Evolutionary conservation across 2,113 vertebrate species (phyloP), one percentile per base, ranked within the genome.

Genomic region (Larimichthys crocea): DNA sequence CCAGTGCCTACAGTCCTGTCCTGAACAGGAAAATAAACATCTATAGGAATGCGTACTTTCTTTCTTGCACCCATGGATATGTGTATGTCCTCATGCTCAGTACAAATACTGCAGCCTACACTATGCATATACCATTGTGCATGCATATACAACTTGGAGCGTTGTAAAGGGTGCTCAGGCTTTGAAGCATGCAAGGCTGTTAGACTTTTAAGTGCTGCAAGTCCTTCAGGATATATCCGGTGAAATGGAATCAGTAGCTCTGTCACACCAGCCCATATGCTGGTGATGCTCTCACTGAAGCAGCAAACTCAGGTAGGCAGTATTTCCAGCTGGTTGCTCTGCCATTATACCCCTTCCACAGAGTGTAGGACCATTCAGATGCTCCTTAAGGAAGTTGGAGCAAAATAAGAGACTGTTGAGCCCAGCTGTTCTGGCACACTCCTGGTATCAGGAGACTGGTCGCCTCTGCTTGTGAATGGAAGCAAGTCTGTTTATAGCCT

Each of bases 171-270:
- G 64, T 52, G 46, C 65, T 67, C 75, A 22, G 66, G 71, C 74
- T 80, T 17, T 73, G 65, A 84, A 62, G 69, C 65, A 14, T 79
- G 79, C 72, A 66, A 74, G 29, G 29, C 57, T 74, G 59, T 70
- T 46, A 61, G 75, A 87, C 72, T 82, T 89, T 74, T 78, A 84
- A 89, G 82, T 88, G 79, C 78, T 55, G 67, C 29, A 11, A 64
- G 74, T 83, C 74, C 80, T 86, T 68, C 2, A 26, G 79, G 85
- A 85, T 84, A 83, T 56, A 76, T 74, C 64, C 80, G 64, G 67
- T 53, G 74, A 88, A 82, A 86, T 80, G 79, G 75, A 91, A 76
- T 89, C 76, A 64, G 85, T 31, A 79, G 80, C 76, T 86, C 67
- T 72, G 83, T 91, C 81, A 84, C 24, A 22, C 66, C 62, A 79